These are phyloP conservation scores for Archegozetes longisetosus DNA, from an alignment of 1,140 invertebrate species.

Conservation along the genomic window DNA sequence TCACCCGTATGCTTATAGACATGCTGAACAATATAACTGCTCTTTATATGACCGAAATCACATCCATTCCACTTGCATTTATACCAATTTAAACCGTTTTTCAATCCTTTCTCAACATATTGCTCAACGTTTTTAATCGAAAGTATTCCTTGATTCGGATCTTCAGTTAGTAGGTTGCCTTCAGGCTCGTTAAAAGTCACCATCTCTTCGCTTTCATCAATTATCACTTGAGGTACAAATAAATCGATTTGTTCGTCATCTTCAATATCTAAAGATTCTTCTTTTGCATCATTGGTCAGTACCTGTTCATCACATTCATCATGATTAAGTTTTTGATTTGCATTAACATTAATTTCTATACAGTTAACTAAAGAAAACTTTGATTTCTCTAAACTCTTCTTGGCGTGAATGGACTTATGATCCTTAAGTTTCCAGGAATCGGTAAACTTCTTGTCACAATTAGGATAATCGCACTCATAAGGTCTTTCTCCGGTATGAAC, in stretches of 20 bases:
- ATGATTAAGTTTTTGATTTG: too few relatives aligned
- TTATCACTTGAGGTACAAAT: not conserved
- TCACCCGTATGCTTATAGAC: slow-evolving; percentile 23
- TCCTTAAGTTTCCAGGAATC: slow-evolving; percentile 44
- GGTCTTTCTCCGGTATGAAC: not conserved
- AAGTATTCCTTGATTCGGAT: not conserved
- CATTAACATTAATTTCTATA: not conserved
- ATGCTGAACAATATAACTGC: slow-evolving; percentile 27
- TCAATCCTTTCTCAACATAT: not conserved
- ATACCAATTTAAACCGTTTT: not conserved
- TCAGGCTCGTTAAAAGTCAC: not conserved
- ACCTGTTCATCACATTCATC: not conserved
- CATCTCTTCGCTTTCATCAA: not conserved
- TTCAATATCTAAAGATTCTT: not conserved
- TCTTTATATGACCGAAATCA: not conserved
- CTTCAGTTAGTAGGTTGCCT: not conserved
- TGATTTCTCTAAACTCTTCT: not conserved
- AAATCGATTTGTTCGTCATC: not conserved
- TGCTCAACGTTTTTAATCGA: not conserved
- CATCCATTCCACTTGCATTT: not conserved
- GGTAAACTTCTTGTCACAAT: not conserved
- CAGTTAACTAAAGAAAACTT: too few relatives aligned
- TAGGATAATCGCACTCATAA: not conserved
- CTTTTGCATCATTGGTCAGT: not conserved
- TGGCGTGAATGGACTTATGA: slow-evolving; percentile 69